Percentiles rank a stretch among this genome's conserved stretches.
Evolutionary conservation across 2,113 vertebrate genomes (phyloP).

Genomic region (Macrotis lagotis): DNA sequence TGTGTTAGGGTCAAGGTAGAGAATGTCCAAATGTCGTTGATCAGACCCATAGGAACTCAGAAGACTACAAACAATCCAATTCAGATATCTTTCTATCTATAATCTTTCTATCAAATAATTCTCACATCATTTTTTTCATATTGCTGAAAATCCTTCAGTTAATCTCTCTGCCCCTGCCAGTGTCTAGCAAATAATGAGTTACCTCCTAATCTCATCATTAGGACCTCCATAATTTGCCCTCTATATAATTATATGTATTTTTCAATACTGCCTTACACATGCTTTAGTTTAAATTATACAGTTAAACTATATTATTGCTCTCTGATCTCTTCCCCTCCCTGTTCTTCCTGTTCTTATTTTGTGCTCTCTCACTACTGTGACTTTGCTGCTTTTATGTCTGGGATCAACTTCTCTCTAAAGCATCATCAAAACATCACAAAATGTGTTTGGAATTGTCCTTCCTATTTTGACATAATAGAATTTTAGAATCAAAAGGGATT

Average conservation of each 20-base stretch:
- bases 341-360: neutral
- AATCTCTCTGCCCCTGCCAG: neutral
- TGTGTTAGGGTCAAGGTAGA: neutral
- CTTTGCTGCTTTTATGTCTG: neutral
- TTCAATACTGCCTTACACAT: neutral
- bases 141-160: neutral
- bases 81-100: too few species aligned
- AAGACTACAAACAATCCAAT: neutral
- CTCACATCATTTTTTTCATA: neutral
- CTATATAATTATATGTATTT: neutral
- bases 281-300: neutral
- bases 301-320: neutral
- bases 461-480: neutral
- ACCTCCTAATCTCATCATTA: neutral
- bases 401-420: neutral
- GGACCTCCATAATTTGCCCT: neutral
- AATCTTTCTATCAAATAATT: neutral
- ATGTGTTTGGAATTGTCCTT: neutral
- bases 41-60: neutral
- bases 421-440: neutral
- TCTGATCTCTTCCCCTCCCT: neutral
- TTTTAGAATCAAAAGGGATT: neutral
- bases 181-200: neutral
- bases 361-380: neutral
- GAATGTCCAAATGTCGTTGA: neutral